phyloP scores from a whole-genome alignment of 2,113 vertebrate genomes.

The Aspiorhynchus laticeps region DNA sequence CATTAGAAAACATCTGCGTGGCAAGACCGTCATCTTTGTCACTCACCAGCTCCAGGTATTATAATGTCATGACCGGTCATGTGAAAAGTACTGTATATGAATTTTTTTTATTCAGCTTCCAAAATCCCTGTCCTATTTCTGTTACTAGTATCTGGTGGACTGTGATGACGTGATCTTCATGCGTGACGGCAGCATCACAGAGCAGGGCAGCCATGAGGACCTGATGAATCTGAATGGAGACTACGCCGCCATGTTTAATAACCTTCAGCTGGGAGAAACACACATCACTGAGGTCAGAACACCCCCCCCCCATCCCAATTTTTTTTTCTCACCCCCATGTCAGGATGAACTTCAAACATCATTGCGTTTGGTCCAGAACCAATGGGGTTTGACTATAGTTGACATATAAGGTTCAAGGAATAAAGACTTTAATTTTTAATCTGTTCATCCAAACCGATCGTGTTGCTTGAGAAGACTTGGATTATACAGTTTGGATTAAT shows the following conservation, averaged over 20 bases:
- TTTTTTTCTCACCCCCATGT: neutral
- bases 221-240: slow-evolving; percentile 89
- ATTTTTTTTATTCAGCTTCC: too few species aligned
- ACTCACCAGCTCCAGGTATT: slow-evolving; percentile 92
- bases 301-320: too few species aligned
- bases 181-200: slow-evolving; percentile 89
- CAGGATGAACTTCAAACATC: neutral
- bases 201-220: slow-evolving; percentile 87
- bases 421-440: neutral
- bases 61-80: neutral
- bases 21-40: slow-evolving; percentile 89
- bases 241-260: slow-evolving; percentile 92
- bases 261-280: slow-evolving; percentile 87
- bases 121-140: neutral
- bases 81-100: neutral
- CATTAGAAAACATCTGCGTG: slow-evolving; percentile 86
- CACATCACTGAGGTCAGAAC: slow-evolving; percentile 82
- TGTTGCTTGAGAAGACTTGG: neutral
- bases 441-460: neutral
- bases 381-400: neutral
- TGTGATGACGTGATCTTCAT: slow-evolving; percentile 93
- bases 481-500: neutral
- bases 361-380: neutral
- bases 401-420: neutral
- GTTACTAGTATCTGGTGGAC: slow-evolving; percentile 86